Percentiles rank a stretch among this genome's conserved stretches.
These are phyloP conservation scores for Argyrosomus japonicus DNA, from an alignment of 2,113 vertebrate species.

Conservation along the genomic window DNA sequence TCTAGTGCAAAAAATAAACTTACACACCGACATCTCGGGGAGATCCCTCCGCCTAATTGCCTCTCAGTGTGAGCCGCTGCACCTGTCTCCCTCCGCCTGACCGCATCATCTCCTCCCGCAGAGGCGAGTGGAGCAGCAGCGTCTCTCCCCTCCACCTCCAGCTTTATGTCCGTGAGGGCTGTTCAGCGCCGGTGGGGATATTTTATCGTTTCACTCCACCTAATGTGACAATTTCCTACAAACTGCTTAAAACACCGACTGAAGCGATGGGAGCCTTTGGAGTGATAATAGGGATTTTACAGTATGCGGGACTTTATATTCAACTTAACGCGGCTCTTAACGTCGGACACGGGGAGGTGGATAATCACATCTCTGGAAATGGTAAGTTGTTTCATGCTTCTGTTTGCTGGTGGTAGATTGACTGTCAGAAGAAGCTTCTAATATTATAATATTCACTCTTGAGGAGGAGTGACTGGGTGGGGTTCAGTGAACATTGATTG, in stretches of 20 bases:
- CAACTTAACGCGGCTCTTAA: slow-evolving; percentile 88
- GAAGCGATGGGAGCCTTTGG: slow-evolving; percentile 86
- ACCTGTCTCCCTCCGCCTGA: slow-evolving; percentile 77
- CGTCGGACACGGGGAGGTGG: slow-evolving; percentile 82
- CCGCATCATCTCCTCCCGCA: slow-evolving; percentile 52
- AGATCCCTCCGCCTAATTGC: slow-evolving; percentile 87
- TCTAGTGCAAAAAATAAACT: not conserved
- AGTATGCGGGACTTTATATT: slow-evolving; percentile 91
- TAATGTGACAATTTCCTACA: slow-evolving; percentile 70
- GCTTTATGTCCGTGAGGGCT: slow-evolving; percentile 39
- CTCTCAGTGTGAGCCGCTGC: slow-evolving; percentile 76
- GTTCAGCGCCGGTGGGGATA: slow-evolving; percentile 20
- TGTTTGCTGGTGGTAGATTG: not conserved
- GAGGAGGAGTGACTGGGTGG: slow-evolving; percentile 48
- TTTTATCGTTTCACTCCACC: slow-evolving; percentile 46
- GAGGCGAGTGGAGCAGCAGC: slow-evolving; percentile 32
- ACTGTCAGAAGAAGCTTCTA: not conserved
- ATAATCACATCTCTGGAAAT: slow-evolving; percentile 87
- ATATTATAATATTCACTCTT: not conserved
- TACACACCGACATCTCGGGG: slow-evolving; percentile 1
- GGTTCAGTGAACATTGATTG: slow-evolving; percentile 39
- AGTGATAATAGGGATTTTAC: slow-evolving; percentile 87
- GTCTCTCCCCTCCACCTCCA: slow-evolving; percentile 21
- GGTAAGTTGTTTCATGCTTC: slow-evolving; percentile 79
- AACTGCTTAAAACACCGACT: slow-evolving; percentile 73